phyloP scores from a whole-genome alignment of 2,797 vertebrate genomes.

The Novumbra hubbsi region DNA sequence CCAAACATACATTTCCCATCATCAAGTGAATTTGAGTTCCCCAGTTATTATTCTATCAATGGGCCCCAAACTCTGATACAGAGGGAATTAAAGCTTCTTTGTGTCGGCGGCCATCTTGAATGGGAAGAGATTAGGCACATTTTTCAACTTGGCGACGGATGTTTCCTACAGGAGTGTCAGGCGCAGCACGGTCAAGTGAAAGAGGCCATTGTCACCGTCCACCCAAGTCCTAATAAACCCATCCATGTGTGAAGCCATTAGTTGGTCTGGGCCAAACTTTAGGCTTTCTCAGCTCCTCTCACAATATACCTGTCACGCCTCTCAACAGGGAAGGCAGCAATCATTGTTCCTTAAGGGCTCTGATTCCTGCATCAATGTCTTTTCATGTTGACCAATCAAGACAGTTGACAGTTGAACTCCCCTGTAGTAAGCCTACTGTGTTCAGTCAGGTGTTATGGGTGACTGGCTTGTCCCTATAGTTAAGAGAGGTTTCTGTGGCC shows the following conservation, averaged over 20 bases:
- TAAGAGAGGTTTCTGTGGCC: too few species aligned
- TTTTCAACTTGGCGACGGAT: conserved; percentile 32
- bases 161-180: conserved; percentile 22
- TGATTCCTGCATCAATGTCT: conserved; percentile 8
- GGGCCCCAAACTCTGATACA: not conserved
- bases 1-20: not conserved
- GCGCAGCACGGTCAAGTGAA: conserved; percentile 21
- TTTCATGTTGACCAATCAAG: conserved; percentile 4
- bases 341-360: conserved; percentile 22
- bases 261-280: conserved; percentile 13
- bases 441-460: too few species aligned
- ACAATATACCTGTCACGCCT: conserved; percentile 51
- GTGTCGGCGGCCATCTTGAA: conserved; percentile 11
- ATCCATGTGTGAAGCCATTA: conserved; percentile 31
- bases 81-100: conserved; percentile 7
- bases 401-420: too few species aligned
- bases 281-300: conserved; percentile 11
- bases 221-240: conserved; percentile 28
- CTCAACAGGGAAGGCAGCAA: conserved; percentile 29
- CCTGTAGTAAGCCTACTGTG: too few species aligned
- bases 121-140: conserved; percentile 35
- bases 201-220: conserved; percentile 38
- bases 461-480: too few species aligned
- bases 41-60: not conserved
- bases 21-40: not conserved